A percentile compares a stretch with the other conserved stretches of the same genome.
Evolutionary conservation across 2,797 vertebrate genomes (phyloP).

Genomic region (Acanthopagrus latus): DNA sequence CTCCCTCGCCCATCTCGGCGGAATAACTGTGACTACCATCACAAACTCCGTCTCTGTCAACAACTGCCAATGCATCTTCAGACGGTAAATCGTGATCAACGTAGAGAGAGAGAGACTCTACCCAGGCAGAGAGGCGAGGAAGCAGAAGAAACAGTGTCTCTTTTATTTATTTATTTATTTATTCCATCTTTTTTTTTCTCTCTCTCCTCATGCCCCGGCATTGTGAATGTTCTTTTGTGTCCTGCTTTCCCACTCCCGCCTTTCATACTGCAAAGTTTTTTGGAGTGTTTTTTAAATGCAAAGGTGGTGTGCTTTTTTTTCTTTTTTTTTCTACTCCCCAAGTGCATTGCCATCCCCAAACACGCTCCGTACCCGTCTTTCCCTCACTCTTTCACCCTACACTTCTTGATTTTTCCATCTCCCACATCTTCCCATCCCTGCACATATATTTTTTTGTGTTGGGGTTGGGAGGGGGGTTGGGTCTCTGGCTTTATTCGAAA

Average conservation of each 20-base stretch:
- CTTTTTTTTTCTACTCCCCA: constrained; percentile 70
- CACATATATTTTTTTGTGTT: constrained; percentile 51
- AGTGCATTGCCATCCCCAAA: constrained; percentile 78
- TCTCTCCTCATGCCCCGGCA: constrained; percentile 54
- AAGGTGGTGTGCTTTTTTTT: constrained; percentile 67
- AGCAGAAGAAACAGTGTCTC: constrained; percentile 60
- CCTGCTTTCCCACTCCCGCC: constrained; percentile 74
- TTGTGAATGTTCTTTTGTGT: constrained; percentile 87
- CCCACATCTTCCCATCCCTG: constrained; percentile 56
- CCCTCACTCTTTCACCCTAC: constrained; percentile 56
- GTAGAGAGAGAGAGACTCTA: constrained; percentile 60
- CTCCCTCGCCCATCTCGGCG: constrained; percentile 70
- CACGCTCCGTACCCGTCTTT: constrained; percentile 66
- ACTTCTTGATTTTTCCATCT: constrained; percentile 59
- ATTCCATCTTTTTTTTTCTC: neutral
- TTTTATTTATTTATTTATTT: constrained; percentile 3
- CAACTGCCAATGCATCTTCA: constrained; percentile 84
- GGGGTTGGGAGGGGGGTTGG: neutral
- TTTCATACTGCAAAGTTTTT: constrained; percentile 85
- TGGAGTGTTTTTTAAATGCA: constrained; percentile 80
- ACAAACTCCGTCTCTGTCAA: constrained; percentile 83
- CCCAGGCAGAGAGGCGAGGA: constrained; percentile 73
- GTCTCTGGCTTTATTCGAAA: constrained; percentile 73
- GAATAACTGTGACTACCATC: constrained; percentile 80
- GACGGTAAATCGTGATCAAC: constrained; percentile 78